These are phyloP conservation scores for Heterotilapia buettikoferi DNA, from an alignment of 2,113 vertebrate species.

Conservation along the genomic window DNA sequence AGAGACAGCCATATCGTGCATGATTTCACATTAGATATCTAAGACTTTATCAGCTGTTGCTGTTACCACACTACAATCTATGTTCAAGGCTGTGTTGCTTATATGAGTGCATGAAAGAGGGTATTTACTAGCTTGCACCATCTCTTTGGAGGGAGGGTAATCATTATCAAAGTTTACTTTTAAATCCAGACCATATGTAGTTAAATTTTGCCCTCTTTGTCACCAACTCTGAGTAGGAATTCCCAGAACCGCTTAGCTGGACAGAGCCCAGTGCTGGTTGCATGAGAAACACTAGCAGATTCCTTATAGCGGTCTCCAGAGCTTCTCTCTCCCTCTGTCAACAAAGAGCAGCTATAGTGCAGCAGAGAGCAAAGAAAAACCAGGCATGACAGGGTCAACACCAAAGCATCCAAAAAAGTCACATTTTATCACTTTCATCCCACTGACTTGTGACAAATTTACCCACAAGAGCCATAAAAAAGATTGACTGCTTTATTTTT, in stretches of 20 bases:
- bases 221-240: constrained; percentile 10
- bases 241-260: constrained; percentile 30
- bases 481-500: neutral
- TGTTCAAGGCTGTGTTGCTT: neutral
- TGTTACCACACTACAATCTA: neutral
- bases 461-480: constrained; percentile 18
- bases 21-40: neutral
- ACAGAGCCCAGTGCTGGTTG: constrained; percentile 1
- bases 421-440: neutral
- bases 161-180: neutral
- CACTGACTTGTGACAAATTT: neutral
- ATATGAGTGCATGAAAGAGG: neutral
- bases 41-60: neutral
- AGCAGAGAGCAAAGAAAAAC: constrained; percentile 7
- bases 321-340: neutral
- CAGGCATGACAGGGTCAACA: neutral
- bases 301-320: constrained; percentile 1
- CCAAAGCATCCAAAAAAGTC: neutral
- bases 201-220: constrained; percentile 9
- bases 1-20: neutral
- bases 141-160: neutral
- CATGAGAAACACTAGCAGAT: constrained; percentile 19
- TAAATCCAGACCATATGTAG: neutral
- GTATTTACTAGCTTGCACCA: neutral
- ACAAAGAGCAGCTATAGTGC: constrained; percentile 17